Conservation (phyloP, 2,888 invertebrate genomes). For the Eupithecia centaureata region DNA sequence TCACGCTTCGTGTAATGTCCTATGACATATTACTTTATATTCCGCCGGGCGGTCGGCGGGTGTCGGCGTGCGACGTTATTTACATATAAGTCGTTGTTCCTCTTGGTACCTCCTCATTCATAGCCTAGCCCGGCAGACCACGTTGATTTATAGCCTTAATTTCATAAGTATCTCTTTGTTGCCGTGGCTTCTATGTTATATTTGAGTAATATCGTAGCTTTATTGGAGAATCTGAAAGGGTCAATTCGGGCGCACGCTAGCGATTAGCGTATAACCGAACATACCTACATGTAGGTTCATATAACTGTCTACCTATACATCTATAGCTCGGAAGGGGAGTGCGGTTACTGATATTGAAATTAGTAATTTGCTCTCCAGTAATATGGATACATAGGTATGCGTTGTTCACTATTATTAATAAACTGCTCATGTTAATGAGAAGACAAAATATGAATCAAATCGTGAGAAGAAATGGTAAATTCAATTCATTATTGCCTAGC, state of each 20-base stretch:
- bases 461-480: not conserved
- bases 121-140: conserved; percentile 64
- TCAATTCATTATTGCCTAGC: not conserved
- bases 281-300: conserved; percentile 8
- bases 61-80: conserved; percentile 73
- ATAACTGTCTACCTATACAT: conserved; percentile 4
- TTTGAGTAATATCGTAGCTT: conserved; percentile 68
- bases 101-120: conserved; percentile 63
- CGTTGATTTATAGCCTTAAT: conserved; percentile 82
- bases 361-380: conserved; percentile 23
- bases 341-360: conserved; percentile 34
- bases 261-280: conserved; percentile 48
- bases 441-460: not conserved
- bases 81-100: conserved; percentile 81
- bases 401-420: conserved; percentile 16
- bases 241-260: conserved; percentile 54
- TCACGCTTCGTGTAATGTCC: conserved; percentile 62
- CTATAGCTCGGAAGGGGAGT: conserved; percentile 20
- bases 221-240: conserved; percentile 67
- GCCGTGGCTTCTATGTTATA: conserved; percentile 72
- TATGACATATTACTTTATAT: conserved; percentile 75
- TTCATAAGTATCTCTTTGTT: conserved; percentile 84
- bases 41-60: conserved; percentile 61
- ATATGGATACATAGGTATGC: conserved; percentile 11
- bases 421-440: not conserved